These are phyloP conservation scores for Oryzias curvinotus DNA, from an alignment of 2,113 vertebrate genomes.

Conservation along the genomic window DNA sequence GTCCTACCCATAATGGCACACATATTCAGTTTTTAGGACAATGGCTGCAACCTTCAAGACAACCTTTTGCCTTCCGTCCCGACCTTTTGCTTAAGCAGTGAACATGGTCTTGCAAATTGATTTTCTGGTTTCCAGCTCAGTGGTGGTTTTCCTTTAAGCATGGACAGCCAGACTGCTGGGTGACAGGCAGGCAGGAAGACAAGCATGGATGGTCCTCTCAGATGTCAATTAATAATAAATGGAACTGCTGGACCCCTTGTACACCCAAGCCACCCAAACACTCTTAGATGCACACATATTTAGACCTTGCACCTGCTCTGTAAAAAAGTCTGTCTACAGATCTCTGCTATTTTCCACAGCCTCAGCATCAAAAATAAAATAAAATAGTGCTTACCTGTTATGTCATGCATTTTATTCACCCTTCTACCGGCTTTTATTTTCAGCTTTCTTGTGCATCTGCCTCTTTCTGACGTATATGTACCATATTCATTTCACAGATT, in stretches of 20 bases:
- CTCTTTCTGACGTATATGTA: neutral
- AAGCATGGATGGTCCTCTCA: conserved; percentile 25
- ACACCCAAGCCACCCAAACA: conserved; percentile 12
- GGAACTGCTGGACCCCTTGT: conserved; percentile 18
- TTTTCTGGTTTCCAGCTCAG: conserved; percentile 58
- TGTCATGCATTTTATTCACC: neutral
- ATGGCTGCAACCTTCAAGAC: conserved; percentile 22
- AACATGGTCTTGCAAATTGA: conserved; percentile 49
- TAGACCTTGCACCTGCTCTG: conserved; percentile 7
- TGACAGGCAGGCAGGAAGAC: conserved; percentile 13
- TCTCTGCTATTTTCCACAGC: conserved; percentile 10
- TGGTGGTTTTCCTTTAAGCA: conserved; percentile 29
- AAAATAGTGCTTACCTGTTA: conserved; percentile 2
- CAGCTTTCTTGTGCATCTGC: neutral
- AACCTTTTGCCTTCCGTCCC: conserved; percentile 23
- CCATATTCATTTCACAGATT: neutral
- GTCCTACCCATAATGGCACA: neutral
- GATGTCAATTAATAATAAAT: conserved; percentile 51
- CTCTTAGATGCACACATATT: conserved; percentile 8
- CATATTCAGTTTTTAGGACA: conserved; percentile 13
- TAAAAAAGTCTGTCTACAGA: conserved; percentile 10
- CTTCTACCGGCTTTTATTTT: neutral
- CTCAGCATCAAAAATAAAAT: conserved; percentile 10
- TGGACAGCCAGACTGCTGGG: conserved; percentile 17
- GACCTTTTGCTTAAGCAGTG: conserved; percentile 42